Evolutionary conservation across 2,888 invertebrate genomes (phyloP).

Genomic region (Macaria liturata): DNA sequence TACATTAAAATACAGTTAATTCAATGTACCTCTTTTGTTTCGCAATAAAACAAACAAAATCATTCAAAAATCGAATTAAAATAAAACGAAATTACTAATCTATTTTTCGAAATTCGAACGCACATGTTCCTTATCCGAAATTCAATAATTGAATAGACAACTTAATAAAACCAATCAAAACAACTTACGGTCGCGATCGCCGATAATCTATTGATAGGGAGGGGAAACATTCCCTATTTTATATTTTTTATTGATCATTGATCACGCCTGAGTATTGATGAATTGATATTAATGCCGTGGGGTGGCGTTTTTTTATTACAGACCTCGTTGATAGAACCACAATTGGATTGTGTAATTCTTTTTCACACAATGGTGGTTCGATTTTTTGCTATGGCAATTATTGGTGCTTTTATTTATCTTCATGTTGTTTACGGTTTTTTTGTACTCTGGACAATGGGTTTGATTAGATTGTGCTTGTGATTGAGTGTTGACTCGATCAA

Average conservation of each 20-base stretch:
- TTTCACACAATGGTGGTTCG: conserved; percentile 54
- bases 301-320: conserved; percentile 71
- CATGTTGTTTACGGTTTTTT: conserved; percentile 47
- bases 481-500: conserved; percentile 35
- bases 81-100: conserved; percentile 38
- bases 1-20: neutral
- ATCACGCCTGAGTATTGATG: conserved; percentile 82
- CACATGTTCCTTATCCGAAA: conserved; percentile 40
- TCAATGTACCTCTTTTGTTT: neutral
- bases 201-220: conserved; percentile 58
- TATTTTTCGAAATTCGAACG: conserved; percentile 29
- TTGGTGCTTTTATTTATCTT: conserved; percentile 57
- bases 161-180: conserved; percentile 56
- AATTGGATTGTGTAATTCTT: conserved; percentile 74
- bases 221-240: conserved; percentile 59
- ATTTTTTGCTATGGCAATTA: conserved; percentile 58
- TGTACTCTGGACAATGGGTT: conserved; percentile 41
- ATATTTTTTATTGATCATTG: conserved; percentile 65
- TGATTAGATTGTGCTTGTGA: conserved; percentile 31
- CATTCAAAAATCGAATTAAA: too few species aligned
- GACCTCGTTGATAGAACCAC: conserved; percentile 69
- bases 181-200: conserved; percentile 49
- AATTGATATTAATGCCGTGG: conserved; percentile 78
- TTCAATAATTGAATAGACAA: conserved; percentile 67
- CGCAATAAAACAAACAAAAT: neutral